Evolutionary conservation across 2,113 vertebrate species (phyloP).

Genomic region (Cochlearius cochlearius): DNA sequence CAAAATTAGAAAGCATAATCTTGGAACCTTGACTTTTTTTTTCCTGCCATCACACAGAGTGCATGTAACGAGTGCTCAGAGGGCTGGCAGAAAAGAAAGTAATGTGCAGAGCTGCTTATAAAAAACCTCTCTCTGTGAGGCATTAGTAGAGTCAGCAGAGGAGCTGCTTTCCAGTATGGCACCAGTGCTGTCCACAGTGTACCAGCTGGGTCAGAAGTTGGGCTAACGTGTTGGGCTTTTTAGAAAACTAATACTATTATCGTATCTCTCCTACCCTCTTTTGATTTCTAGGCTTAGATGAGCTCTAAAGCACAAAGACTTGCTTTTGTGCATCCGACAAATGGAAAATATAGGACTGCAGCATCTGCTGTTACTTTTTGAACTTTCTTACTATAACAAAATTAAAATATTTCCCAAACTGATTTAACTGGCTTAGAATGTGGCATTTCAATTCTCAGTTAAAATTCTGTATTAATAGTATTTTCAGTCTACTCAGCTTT

Average conservation of each 20-base stretch:
- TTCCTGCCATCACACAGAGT: neutral
- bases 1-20: neutral
- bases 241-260: neutral
- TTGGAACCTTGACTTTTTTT: neutral
- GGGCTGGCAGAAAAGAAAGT: neutral
- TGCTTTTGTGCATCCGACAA: neutral
- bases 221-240: neutral
- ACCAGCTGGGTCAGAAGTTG: neutral
- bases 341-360: neutral
- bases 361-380: neutral
- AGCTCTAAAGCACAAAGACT: neutral
- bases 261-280: neutral
- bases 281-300: neutral
- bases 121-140: neutral
- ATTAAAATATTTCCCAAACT: neutral
- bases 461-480: neutral
- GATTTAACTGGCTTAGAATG: neutral
- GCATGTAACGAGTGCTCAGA: neutral
- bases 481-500: neutral
- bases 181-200: neutral
- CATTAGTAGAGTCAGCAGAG: neutral
- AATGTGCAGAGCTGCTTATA: neutral
- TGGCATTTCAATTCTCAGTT: neutral
- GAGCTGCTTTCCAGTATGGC: neutral
- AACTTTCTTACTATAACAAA: neutral